Percentiles rank a stretch among this genome's conserved stretches.
Conservation (phyloP, 2,888 invertebrate species). For the Orthosia cruda region DNA sequence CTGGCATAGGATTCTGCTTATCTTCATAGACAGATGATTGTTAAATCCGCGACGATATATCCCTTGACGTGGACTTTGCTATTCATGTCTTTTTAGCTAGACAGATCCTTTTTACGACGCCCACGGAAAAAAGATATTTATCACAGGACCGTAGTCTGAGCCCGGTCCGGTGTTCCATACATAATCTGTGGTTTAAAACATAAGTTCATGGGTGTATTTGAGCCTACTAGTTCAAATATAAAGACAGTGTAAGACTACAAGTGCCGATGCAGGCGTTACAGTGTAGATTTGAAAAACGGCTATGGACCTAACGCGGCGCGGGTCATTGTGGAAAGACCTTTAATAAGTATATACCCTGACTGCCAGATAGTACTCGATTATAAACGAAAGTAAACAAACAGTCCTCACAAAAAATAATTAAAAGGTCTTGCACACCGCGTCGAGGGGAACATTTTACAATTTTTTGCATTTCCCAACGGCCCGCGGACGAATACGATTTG, state of each 20-base stretch:
- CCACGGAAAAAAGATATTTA: neutral
- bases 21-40: conserved; percentile 14
- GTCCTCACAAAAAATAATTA: conserved; percentile 54
- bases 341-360: too few relatives aligned
- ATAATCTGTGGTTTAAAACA: neutral
- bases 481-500: conserved; percentile 37
- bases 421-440: conserved; percentile 39
- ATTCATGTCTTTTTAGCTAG: neutral
- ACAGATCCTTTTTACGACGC: neutral
- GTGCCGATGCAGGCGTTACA: neutral
- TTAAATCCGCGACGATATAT: neutral
- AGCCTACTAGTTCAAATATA: neutral
- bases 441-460: conserved; percentile 39
- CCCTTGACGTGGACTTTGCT: neutral
- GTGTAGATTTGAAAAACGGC: neutral
- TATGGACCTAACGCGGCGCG: neutral
- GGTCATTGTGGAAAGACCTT: neutral
- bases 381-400: conserved; percentile 30
- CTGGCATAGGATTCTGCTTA: neutral
- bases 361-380: neutral
- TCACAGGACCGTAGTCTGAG: neutral
- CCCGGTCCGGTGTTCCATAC: neutral
- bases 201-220: too few relatives aligned
- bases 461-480: conserved; percentile 61
- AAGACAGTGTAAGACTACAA: neutral